These are phyloP conservation scores for Ephestia elutella DNA, from an alignment of 1,140 invertebrate species.

Conservation along the genomic window DNA sequence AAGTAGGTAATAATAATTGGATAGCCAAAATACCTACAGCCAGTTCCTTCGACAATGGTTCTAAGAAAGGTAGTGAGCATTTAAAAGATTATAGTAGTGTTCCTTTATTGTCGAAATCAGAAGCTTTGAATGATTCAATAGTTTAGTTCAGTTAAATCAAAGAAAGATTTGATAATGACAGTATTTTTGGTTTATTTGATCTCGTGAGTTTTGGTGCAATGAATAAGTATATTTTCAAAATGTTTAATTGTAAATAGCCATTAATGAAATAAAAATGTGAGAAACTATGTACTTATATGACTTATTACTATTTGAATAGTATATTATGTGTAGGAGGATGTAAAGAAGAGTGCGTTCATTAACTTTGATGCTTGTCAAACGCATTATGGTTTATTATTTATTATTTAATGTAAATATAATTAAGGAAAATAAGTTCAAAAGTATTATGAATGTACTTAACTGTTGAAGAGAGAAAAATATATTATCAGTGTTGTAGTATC, in stretches of 20 bases:
- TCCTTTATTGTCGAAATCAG: constrained; percentile 58
- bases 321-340: too few species aligned
- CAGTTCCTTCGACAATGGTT: constrained; percentile 62
- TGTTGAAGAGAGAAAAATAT: constrained; percentile 11
- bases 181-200: constrained; percentile 1
- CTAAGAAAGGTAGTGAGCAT: constrained; percentile 48
- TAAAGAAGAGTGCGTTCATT: neutral
- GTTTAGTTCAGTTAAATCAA: constrained; percentile 32
- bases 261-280: neutral
- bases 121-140: constrained; percentile 62
- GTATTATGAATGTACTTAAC: constrained; percentile 3
- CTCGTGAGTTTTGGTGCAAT: neutral
- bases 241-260: neutral
- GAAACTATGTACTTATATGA: too few species aligned
- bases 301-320: too few species aligned
- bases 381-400: constrained; percentile 6
- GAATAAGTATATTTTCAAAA: neutral
- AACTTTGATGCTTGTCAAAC: constrained; percentile 1
- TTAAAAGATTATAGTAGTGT: constrained; percentile 68
- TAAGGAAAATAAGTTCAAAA: neutral
- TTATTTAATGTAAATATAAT: constrained; percentile 23
- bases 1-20: constrained; percentile 71
- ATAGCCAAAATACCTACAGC: constrained; percentile 61
- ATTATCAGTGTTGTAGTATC: constrained; percentile 16
- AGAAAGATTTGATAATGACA: neutral